Percentiles rank a stretch among this genome's conserved stretches.
These are phyloP conservation scores for Amphilophus citrinellus DNA, from an alignment of 2,113 vertebrate genomes.

Conservation along the genomic window DNA sequence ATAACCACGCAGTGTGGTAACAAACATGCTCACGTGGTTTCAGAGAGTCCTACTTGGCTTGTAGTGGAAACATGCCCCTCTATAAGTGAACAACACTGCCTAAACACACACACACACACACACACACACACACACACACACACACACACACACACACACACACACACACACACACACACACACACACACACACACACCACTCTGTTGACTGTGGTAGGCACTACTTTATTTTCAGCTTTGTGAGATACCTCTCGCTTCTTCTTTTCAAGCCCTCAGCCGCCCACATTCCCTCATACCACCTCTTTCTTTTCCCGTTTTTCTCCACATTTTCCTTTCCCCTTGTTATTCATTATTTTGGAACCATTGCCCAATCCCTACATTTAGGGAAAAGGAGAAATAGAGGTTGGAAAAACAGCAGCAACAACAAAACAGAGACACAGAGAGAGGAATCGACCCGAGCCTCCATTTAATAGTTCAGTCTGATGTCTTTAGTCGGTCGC, in stretches of 20 bases:
- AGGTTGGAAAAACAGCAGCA: not conserved
- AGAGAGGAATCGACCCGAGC: not conserved
- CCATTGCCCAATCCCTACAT: not conserved
- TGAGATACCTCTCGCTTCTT: constrained; percentile 18
- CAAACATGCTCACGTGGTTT: not conserved
- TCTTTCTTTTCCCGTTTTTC: not conserved
- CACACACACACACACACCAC: too few species aligned
- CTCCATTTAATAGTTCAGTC: not conserved
- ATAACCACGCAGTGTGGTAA: not conserved
- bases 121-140: too few species aligned
- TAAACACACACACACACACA: not conserved
- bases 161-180: too few species aligned
- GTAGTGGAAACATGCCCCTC: constrained; percentile 32
- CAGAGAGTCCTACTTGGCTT: not conserved
- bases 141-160: too few species aligned
- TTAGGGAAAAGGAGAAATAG: constrained; percentile 12
- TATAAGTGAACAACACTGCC: constrained; percentile 9
- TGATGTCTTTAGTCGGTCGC: not conserved
- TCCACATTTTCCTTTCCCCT: constrained; percentile 27
- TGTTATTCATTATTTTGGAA: constrained; percentile 41
- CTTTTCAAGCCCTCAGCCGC: not conserved
- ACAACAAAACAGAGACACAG: not conserved
- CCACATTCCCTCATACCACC: not conserved
- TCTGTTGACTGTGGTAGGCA: constrained; percentile 26
- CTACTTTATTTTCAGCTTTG: constrained; percentile 33